Base-by-base conservation (phyloP, 2,797 vertebrate species). In the Thalassophryne amazonica region DNA sequence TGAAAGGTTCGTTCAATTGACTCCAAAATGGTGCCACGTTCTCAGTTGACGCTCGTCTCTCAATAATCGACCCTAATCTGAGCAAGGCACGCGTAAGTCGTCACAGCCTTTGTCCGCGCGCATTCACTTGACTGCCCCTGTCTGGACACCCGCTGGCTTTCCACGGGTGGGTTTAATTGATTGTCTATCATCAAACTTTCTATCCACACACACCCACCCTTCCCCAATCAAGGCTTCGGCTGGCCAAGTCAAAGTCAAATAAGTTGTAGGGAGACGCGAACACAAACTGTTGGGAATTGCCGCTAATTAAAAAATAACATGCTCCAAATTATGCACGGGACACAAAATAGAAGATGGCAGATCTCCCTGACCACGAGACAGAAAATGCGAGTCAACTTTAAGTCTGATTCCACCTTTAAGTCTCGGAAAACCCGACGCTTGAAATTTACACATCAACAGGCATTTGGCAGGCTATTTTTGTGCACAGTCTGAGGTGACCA, bases 401-500 rank as follows among this genome's bases (percentile, higher is more conserved):
- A 4, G 29, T 51, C 65, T 69, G 68, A 48, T 72, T 80, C 66
- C 59, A 71, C 77, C 76, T 77, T 75, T 10, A 23, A 54, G 58
- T 55, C 35, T 42, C 34, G 29, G 53, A 47, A 35, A 38, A 43
- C 60, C 58, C n/a, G 56, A 58, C 32, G 31, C 55, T 70, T 49
- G 33, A 30, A 50, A 54, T 75, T 75, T 65, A 60, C 72, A 73
- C 68, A 67, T 70, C 69, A 73, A 27, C 68, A 49, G 52, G 46
- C 69, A 68, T 79, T 54, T 22, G 41, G 53, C 16, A 4, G 48
- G 60, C 73, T 85, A 83, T 87, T 86, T 80, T 33, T 69, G 67
- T 59, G 38, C 64, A 28, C 63, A 22, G 64, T 73, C 75, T 63
- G 73, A 68, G 70, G 75, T 80, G 41, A 73, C 86, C 86, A 88